Evolutionary conservation across 2,113 vertebrate genomes (phyloP).

Genomic region (Turnix velox): DNA sequence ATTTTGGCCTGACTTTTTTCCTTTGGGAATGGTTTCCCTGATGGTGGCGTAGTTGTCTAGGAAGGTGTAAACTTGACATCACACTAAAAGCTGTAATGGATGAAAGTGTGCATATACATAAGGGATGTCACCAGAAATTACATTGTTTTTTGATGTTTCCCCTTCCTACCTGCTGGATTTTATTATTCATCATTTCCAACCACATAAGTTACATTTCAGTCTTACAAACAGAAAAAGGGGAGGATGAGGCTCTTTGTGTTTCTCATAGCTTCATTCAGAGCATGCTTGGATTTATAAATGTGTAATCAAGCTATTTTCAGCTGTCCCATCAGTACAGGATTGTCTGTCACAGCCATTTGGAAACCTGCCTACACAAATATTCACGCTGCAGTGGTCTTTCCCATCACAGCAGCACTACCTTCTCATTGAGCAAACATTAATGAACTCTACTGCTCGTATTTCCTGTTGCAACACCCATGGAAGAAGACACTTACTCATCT

Average conservation of each 20-base stretch:
- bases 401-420: not conserved
- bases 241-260: not conserved
- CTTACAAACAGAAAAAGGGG: not conserved
- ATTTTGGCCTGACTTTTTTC: not conserved
- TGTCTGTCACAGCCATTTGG: slow-evolving; percentile 9
- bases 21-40: not conserved
- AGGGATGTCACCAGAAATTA: not conserved
- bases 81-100: not conserved
- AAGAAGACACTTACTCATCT: slow-evolving; percentile 75
- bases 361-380: not conserved
- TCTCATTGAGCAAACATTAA: slow-evolving; percentile 4
- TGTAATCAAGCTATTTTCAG: slow-evolving; percentile 15
- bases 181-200: not conserved
- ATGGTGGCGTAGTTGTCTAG: not conserved
- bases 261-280: not conserved
- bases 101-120: not conserved
- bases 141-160: not conserved
- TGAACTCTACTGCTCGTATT: not conserved
- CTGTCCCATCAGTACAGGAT: not conserved
- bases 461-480: not conserved
- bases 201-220: not conserved
- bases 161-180: not conserved
- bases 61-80: not conserved
- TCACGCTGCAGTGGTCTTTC: not conserved
- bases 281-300: not conserved